These are phyloP conservation scores for Sogatella furcifera DNA, from an alignment of 1,140 invertebrate genomes.

Conservation along the genomic window DNA sequence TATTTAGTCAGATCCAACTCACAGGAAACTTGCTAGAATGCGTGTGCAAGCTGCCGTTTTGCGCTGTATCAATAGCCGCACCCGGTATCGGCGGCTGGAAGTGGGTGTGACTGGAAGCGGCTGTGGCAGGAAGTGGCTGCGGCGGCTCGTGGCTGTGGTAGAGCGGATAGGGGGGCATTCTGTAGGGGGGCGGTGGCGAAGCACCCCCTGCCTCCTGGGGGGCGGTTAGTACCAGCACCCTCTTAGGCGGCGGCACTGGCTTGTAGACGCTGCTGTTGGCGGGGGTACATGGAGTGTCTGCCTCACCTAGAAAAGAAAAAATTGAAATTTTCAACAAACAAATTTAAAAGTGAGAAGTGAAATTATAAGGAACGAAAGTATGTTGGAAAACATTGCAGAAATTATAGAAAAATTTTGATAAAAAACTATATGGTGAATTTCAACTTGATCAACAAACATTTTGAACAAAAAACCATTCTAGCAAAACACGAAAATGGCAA, in stretches of 20 bases:
- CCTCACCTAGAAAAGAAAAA: neutral
- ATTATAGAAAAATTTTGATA: no score
- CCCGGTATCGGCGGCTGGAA: conserved; percentile 24
- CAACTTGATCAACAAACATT: no score
- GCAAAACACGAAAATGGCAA: no score
- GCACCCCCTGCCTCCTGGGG: conserved; percentile 12
- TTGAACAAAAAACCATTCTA: no score
- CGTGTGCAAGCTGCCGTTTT: conserved; percentile 47
- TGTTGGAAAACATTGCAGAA: no score
- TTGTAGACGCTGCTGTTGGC: conserved; percentile 42
- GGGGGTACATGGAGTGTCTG: neutral
- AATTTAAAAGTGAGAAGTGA: no score
- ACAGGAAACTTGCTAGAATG: conserved; percentile 71
- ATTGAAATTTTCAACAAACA: no score
- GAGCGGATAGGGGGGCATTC: conserved; percentile 37
- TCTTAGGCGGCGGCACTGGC: conserved; percentile 46
- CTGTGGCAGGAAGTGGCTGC: conserved; percentile 32
- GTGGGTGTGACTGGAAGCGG: conserved; percentile 27
- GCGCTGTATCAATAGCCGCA: conserved; percentile 33
- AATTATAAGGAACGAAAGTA: no score
- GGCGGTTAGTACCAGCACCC: conserved; percentile 30
- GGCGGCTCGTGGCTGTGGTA: conserved; percentile 33
- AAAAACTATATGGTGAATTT: no score
- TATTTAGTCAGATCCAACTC: conserved; percentile 29
- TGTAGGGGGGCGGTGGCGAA: conserved; percentile 36